Percentiles rank a stretch among this genome's conserved stretches.
Conservation (phyloP, 2,113 vertebrate genomes). For the Macrotus californicus region DNA sequence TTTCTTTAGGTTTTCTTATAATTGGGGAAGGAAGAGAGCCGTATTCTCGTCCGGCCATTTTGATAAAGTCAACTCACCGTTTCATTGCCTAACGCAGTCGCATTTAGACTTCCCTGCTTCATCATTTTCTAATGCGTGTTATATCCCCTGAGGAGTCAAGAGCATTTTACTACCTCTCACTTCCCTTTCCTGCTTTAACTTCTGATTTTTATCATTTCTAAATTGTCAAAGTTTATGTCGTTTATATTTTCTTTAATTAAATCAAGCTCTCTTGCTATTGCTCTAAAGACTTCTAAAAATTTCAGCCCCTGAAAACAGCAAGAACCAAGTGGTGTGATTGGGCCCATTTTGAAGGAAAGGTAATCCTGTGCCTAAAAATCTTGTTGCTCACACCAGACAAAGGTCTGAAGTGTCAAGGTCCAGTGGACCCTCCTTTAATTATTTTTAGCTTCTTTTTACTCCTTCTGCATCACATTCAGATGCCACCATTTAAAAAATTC, state of each 20-base stretch:
- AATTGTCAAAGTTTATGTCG: conserved; percentile 51
- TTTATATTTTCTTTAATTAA: conserved; percentile 60
- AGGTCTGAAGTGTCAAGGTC: conserved; percentile 36
- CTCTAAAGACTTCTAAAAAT: conserved; percentile 30
- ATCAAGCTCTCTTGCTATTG: conserved; percentile 29
- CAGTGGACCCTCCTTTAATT: conserved; percentile 10
- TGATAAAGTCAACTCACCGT: not conserved
- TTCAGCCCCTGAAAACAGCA: not conserved
- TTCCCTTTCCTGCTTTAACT: conserved; percentile 66
- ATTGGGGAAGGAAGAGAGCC: not conserved
- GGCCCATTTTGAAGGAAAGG: conserved; percentile 32
- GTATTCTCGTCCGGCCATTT: not conserved
- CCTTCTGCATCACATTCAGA: conserved; percentile 3
- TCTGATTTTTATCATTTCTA: conserved; percentile 61
- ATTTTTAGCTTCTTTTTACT: conserved; percentile 1
- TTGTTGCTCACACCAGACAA: conserved; percentile 14
- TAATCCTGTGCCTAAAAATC: conserved; percentile 16
- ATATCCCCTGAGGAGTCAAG: conserved; percentile 6
- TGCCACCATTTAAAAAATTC: rapidly evolving
- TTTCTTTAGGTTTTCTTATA: not conserved
- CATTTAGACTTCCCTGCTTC: not conserved
- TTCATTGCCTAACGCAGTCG: not conserved
- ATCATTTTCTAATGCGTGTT: not conserved
- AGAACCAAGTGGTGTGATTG: conserved; percentile 5
- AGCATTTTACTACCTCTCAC: conserved; percentile 57